These are phyloP conservation scores for Hippoglossus stenolepis DNA, from an alignment of 2,113 vertebrate species.

Conservation along the genomic window DNA sequence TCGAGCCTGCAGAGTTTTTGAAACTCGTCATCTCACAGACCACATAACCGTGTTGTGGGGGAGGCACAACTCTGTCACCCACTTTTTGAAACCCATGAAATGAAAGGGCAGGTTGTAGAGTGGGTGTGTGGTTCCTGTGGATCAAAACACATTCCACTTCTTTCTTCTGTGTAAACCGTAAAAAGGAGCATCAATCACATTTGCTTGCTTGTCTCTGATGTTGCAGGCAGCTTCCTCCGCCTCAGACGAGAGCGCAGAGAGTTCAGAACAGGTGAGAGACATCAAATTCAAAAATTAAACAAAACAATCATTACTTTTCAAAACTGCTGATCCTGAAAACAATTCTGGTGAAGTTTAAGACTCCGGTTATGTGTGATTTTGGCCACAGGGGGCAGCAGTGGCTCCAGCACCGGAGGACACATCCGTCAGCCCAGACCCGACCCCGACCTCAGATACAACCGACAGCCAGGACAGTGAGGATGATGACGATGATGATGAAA, in stretches of 20 bases:
- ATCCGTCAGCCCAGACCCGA: conserved; percentile 31
- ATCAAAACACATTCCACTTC: not conserved
- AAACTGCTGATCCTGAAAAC: not conserved
- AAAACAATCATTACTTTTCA: not conserved
- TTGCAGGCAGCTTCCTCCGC: conserved; percentile 55
- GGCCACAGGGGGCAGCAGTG: conserved; percentile 25
- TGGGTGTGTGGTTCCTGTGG: not conserved
- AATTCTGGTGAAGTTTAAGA: not conserved
- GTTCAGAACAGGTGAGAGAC: conserved; percentile 74
- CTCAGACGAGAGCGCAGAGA: conserved; percentile 76
- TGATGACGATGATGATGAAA: conserved; percentile 60
- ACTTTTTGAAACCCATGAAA: too few species aligned
- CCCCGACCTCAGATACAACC: conserved; percentile 46
- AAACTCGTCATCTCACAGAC: too few species aligned
- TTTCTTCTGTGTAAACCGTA: not conserved
- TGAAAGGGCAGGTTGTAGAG: too few species aligned
- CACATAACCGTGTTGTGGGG: too few species aligned
- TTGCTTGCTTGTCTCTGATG: not conserved
- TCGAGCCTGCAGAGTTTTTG: too few species aligned
- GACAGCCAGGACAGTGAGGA: conserved; percentile 49
- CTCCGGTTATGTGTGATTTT: not conserved
- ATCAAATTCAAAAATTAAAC: not conserved
- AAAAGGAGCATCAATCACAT: not conserved
- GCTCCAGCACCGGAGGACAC: conserved; percentile 12
- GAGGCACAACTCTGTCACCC: too few species aligned